These are phyloP conservation scores for Discoglossus pictus DNA, from an alignment of 2,797 vertebrate species.

Conservation along the genomic window DNA sequence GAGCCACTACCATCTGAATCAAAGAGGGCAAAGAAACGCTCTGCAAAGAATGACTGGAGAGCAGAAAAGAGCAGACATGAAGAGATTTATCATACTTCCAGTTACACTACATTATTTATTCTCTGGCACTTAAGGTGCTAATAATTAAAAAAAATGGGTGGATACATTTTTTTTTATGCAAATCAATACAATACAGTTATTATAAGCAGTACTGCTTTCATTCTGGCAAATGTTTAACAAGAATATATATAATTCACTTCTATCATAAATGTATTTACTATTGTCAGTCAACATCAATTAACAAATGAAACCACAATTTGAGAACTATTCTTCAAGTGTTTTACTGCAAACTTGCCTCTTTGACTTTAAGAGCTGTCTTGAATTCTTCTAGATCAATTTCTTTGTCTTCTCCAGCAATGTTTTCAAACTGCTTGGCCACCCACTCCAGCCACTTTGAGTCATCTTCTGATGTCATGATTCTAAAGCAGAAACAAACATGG, in stretches of 20 bases:
- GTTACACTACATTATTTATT: no score
- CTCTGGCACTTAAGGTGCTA: background rate
- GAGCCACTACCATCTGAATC: slow-evolving; percentile 81
- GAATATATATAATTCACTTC: no score
- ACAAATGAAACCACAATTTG: no score
- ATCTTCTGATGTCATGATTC: slow-evolving; percentile 66
- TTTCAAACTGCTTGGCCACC: slow-evolving; percentile 82
- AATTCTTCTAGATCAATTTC: slow-evolving; percentile 83
- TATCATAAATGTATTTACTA: no score
- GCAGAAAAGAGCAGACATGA: background rate
- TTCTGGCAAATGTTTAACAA: no score
- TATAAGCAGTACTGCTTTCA: no score
- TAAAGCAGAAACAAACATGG: slow-evolving; percentile 19
- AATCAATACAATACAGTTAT: no score
- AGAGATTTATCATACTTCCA: no score
- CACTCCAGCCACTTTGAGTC: slow-evolving; percentile 82
- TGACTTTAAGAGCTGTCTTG: slow-evolving; percentile 81
- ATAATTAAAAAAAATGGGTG: no score
- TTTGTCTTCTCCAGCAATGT: slow-evolving; percentile 75
- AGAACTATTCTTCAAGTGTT: no score
- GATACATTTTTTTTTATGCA: no score
- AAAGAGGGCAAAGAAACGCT: slow-evolving; percentile 85
- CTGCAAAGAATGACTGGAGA: slow-evolving; percentile 81
- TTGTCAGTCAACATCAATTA: no score
- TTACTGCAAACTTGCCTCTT: slow-evolving; percentile 75